phyloP scores from a whole-genome alignment of 2,113 vertebrate species.

The Ptilorrhoa leucosticta region DNA sequence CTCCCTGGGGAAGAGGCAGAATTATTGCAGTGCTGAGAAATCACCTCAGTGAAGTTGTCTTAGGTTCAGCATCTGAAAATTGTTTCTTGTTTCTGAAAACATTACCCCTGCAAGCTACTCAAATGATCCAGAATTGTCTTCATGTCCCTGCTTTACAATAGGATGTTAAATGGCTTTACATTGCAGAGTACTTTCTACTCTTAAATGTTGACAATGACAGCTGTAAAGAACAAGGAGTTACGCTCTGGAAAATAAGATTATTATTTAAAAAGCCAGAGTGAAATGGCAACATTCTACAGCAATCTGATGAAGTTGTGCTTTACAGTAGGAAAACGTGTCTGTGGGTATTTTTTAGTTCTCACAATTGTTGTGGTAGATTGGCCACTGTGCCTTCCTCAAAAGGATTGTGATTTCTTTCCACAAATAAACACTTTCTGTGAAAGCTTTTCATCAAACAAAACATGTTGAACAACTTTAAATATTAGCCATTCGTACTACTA shows the following conservation, averaged over 20 bases:
- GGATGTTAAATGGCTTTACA: not conserved
- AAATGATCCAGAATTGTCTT: not conserved
- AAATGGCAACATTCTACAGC: not conserved
- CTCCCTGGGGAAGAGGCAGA: not conserved
- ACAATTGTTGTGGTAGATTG: not conserved
- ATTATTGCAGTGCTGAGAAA: not conserved
- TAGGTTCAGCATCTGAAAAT: not conserved
- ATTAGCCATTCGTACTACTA: not conserved
- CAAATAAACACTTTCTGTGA: not conserved
- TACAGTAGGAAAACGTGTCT: not conserved
- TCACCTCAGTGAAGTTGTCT: not conserved
- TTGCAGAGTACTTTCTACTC: not conserved
- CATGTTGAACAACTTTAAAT: not conserved
- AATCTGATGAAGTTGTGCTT: not conserved
- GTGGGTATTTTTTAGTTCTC: not conserved
- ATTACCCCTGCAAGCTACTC: not conserved
- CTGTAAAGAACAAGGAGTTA: not conserved
- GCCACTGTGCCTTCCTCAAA: not conserved
- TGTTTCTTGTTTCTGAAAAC: not conserved
- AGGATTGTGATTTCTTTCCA: not conserved
- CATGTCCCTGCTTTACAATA: not conserved
- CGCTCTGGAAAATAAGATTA: not conserved
- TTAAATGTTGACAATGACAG: not conserved
- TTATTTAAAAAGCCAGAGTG: not conserved
- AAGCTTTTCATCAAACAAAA: not conserved